Evolutionary conservation across 2,113 vertebrate species (phyloP).

Genomic region (Chloroceryle aenea): DNA sequence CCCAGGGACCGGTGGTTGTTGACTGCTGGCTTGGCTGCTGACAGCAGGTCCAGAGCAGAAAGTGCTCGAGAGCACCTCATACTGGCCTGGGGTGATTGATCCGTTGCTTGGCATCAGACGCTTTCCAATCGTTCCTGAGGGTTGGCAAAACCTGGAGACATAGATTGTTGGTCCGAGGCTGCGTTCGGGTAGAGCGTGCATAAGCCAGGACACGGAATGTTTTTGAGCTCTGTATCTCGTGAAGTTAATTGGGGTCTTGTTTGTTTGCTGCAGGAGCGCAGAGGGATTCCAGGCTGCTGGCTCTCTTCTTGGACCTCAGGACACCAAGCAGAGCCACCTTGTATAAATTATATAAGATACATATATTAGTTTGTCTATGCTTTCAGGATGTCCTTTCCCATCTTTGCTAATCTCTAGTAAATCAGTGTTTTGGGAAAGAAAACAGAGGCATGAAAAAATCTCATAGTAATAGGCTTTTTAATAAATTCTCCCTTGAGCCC

Average conservation of each 20-base stretch:
- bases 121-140: not conserved
- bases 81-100: not conserved
- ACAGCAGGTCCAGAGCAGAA: not conserved
- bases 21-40: not conserved
- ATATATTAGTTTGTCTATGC: not conserved
- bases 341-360: not conserved
- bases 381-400: not conserved
- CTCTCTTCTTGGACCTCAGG: not conserved
- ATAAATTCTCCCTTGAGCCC: not conserved
- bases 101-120: not conserved
- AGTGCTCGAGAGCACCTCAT: fast-evolving
- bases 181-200: not conserved
- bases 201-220: not conserved
- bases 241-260: not conserved
- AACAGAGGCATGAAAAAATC: not conserved
- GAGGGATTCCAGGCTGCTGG: not conserved
- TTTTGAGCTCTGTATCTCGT: not conserved
- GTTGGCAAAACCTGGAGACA: not conserved
- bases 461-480: not conserved
- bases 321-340: not conserved
- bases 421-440: not conserved
- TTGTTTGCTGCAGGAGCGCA: not conserved
- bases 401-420: not conserved
- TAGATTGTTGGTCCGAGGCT: not conserved
- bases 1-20: not conserved